phyloP scores from a whole-genome alignment of 2,797 vertebrate genomes.

The Bovichtus diacanthus region DNA sequence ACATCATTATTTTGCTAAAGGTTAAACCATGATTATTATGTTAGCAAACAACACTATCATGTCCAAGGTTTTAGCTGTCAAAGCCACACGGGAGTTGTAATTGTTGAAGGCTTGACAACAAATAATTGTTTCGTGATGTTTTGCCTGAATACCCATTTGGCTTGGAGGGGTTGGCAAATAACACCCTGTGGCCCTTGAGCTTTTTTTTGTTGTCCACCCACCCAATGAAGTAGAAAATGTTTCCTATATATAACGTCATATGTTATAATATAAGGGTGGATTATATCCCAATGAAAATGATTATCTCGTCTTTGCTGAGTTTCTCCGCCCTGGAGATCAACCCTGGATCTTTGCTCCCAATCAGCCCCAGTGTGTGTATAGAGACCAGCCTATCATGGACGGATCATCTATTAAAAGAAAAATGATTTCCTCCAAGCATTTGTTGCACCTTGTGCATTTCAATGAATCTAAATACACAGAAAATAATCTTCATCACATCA shows the following conservation, averaged over 20 bases:
- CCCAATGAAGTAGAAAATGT: too few species aligned
- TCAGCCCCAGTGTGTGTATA: not conserved
- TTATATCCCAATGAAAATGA: not conserved
- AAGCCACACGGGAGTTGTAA: constrained; percentile 3
- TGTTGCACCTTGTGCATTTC: not conserved
- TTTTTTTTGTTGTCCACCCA: too few species aligned
- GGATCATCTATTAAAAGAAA: not conserved
- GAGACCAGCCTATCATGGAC: not conserved
- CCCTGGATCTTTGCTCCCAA: too few species aligned
- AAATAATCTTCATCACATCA: constrained; percentile 14
- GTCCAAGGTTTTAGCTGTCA: not conserved
- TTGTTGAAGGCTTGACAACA: not conserved
- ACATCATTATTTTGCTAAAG: not conserved
- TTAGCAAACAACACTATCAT: not conserved
- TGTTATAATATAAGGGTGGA: not conserved
- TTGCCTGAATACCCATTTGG: not conserved
- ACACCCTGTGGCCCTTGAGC: not conserved
- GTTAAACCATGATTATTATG: not conserved
- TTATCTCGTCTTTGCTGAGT: not conserved
- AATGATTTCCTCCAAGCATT: not conserved
- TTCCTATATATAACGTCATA: not conserved
- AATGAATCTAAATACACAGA: constrained; percentile 17
- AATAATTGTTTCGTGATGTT: not conserved
- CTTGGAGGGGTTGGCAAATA: not conserved
- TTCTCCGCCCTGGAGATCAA: not conserved